Conservation (phyloP, 30 jellyfish, hydroid and myxozoan species). For the Rhopilema esculentum region DNA sequence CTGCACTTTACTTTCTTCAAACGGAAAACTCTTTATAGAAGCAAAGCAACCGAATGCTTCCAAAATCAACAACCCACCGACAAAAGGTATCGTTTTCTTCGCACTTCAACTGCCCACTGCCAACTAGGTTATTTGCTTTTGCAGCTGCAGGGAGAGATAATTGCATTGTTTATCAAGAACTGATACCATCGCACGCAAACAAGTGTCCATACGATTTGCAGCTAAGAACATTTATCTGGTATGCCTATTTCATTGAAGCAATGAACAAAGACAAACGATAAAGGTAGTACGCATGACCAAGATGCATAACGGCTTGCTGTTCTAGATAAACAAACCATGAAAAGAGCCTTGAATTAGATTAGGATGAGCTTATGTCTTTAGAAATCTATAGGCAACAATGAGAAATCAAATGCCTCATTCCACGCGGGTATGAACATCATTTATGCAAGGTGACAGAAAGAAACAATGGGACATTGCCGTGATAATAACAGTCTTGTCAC, state of each 20-base stretch:
- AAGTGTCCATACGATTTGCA: background rate
- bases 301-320: background rate
- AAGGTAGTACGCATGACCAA: background rate
- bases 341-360: background rate
- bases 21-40: background rate
- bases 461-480: no score
- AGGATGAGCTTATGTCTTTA: background rate
- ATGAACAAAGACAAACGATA: background rate
- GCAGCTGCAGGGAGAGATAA: slow-evolving; percentile 10
- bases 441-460: no score
- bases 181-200: background rate
- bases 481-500: no score
- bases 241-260: background rate
- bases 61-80: background rate
- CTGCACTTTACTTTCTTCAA: no score
- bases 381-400: background rate
- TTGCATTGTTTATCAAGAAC: background rate
- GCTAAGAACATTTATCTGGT: background rate
- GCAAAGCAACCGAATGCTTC: background rate
- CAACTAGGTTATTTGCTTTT: background rate
- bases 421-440: no score
- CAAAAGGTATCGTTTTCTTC: slow-evolving; percentile 14
- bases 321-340: background rate
- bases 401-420: background rate
- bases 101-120: background rate